Base-by-base conservation (phyloP, 1,140 invertebrate species). In the Portunus trituberculatus region DNA sequence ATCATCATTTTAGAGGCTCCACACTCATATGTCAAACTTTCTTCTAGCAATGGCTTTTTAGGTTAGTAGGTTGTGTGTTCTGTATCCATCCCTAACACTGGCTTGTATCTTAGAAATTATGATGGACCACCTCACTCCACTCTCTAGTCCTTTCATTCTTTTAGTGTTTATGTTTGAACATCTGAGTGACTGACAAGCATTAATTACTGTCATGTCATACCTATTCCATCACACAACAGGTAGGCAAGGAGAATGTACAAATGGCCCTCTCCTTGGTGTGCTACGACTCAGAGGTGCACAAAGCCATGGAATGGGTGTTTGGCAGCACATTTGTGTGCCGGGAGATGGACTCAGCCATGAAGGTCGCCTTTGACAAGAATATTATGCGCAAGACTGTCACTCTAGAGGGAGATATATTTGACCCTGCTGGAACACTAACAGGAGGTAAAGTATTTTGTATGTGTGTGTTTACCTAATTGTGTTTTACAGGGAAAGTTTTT, bases 271-370 rank as follows among this genome's bases (percentile, higher is more conserved):
- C 98, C 39, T 97, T 99, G 32, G 98, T 99, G 83, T 97, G 98
- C 48, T 99, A 98, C 97, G 98, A 98, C 84, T 96, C 97, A 31
- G 97, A 98, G 91, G 97, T 98, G 39, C 97, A 98, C 86, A 97
- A 98, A 0, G 99, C 99, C 0, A 99, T 99, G 98, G 97, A 98
- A 96, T 99, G 98, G 97, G 98, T 99, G 95, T 99, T 99, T 97
- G 99, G 99, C 20, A 97, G 98, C 96, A 98, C 98, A 84, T 98
- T 99, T 95, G 97, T 99, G 89, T 99, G 99, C 97, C 97, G 97
- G 59, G 98, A 98, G 97, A 98, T 99, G 97, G 97, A 98, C 90
- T 97, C 97, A 92, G 99, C 99, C 4, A 98, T 98, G 96, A 97
- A 96, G 8, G 96, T 96, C 29, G 97, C 99, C 16, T 99, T 98